Evolutionary conservation across 1,140 invertebrate species (phyloP), one percentile per base, ranked within the genome.

Genomic region (Papilio aristodemus): DNA sequence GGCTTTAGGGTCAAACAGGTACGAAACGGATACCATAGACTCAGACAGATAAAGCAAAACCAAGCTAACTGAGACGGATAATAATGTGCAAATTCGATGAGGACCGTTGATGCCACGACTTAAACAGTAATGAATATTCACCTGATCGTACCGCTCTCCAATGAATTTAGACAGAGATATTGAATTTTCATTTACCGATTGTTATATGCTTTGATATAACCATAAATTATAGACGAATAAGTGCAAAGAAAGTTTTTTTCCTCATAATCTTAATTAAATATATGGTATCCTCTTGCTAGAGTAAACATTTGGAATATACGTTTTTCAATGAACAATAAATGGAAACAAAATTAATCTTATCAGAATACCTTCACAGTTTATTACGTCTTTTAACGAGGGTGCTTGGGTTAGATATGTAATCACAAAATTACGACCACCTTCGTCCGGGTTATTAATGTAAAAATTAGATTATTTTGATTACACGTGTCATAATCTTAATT

Each of bases 121-220:
- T 62, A 62, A 62, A 38, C 36, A 62, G 25, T n/a, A 36, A 62
- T 62, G 59, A 62, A 62, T 62, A 62, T 62, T 62, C 59, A 62
- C 59, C 7, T 0, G 36, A 11, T 17, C n/a, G n/a, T 1, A 62
- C 27, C 17, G 10, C 25, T 59, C 27, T 39, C 59, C 9, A 9
- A 50, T 50, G 3, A 62, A 62, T 62, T 37, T 22, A 4, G 9
- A 19, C 10, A 9, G 36, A 62, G 4, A 19, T 37, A 62, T 17
- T 19, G 36, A 62, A 36, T 36, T 62, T 27, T 59, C 8, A 39
- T 17, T 13, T 25, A 3, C 10, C 17, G 6, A 5, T 9, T 54
- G 11, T 1, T 22, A 50, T 13, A 3, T 54, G 9, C 10, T 9
- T 13, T 0, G 0, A 54, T 0, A 54, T 54, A 54, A 25, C 1